These are phyloP conservation scores for Sturmia bella DNA, from an alignment of 2,888 invertebrate species.

Conservation along the genomic window DNA sequence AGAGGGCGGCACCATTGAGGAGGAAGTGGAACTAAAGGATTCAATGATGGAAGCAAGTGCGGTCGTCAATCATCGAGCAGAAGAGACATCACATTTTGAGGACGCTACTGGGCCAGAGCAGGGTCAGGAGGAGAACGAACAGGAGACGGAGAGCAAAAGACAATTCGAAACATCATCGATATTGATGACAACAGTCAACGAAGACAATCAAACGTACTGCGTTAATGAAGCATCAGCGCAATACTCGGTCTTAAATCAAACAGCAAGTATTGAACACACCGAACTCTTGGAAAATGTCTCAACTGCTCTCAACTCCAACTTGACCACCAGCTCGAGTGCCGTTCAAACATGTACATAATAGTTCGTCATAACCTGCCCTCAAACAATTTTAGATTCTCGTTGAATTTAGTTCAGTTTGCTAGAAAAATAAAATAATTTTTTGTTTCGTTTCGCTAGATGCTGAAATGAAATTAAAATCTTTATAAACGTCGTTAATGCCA, in stretches of 20 bases:
- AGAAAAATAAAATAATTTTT: neutral
- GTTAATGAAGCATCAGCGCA: slow-evolving; percentile 32
- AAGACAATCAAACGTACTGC: slow-evolving; percentile 38
- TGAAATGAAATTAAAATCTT: slow-evolving; percentile 12
- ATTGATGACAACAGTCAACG: slow-evolving; percentile 55
- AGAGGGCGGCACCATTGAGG: slow-evolving; percentile 67
- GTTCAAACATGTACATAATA: slow-evolving; percentile 57
- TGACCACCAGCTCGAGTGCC: slow-evolving; percentile 26
- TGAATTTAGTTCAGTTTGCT: neutral
- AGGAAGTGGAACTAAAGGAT: slow-evolving; percentile 12
- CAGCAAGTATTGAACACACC: neutral
- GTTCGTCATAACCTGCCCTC: slow-evolving; percentile 4
- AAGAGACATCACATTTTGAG: slow-evolving; percentile 17
- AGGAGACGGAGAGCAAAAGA: neutral
- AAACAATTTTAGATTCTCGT: neutral
- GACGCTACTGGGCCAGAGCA: slow-evolving; percentile 16
- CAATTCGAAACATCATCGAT: slow-evolving; percentile 30
- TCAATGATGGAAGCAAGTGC: slow-evolving; percentile 16
- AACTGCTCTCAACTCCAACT: slow-evolving; percentile 20
- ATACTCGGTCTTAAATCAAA: slow-evolving; percentile 19
- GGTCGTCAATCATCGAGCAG: slow-evolving; percentile 15
- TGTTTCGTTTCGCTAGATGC: neutral
- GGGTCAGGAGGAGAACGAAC: neutral
- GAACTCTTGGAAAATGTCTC: slow-evolving; percentile 13
- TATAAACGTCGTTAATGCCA: slow-evolving; percentile 32